Percentiles rank a stretch among this genome's conserved stretches.
Conservation (phyloP, 2,797 vertebrate genomes). For the Sebastiscus tertius region DNA sequence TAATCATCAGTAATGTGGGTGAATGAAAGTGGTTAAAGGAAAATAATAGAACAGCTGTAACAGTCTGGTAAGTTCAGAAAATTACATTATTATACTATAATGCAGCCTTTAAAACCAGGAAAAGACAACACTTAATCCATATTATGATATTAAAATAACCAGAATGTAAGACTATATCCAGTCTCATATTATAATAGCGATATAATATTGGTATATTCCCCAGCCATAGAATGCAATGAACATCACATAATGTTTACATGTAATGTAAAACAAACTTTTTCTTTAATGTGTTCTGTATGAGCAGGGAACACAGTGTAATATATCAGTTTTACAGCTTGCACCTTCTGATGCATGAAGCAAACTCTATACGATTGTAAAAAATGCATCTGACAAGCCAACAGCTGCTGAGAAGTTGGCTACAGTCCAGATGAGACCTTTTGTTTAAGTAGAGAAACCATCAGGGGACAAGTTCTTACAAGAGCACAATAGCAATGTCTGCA, state of each 20-base stretch:
- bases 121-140: too few species aligned
- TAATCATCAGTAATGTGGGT: too few species aligned
- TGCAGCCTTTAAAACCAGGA: too few species aligned
- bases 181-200: rapidly evolving
- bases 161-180: too few species aligned
- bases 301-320: background rate
- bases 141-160: too few species aligned
- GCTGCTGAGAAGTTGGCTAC: slow-evolving; percentile 46
- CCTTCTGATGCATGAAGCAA: background rate
- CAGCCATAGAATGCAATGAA: background rate
- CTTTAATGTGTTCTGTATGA: background rate
- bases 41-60: too few species aligned
- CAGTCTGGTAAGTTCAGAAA: too few species aligned
- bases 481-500: slow-evolving; percentile 32
- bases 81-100: too few species aligned
- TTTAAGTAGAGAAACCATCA: slow-evolving; percentile 40
- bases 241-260: too few species aligned
- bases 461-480: slow-evolving; percentile 36
- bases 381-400: slow-evolving; percentile 31
- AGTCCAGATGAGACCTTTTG: slow-evolving; percentile 53
- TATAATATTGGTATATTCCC: too few species aligned
- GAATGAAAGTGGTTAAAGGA: too few species aligned
- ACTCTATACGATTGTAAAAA: slow-evolving; percentile 4
- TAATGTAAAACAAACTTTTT: background rate
- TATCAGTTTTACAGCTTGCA: background rate